phyloP scores from a whole-genome alignment of 2,888 invertebrate species.

The Cheilosia grossa region DNA sequence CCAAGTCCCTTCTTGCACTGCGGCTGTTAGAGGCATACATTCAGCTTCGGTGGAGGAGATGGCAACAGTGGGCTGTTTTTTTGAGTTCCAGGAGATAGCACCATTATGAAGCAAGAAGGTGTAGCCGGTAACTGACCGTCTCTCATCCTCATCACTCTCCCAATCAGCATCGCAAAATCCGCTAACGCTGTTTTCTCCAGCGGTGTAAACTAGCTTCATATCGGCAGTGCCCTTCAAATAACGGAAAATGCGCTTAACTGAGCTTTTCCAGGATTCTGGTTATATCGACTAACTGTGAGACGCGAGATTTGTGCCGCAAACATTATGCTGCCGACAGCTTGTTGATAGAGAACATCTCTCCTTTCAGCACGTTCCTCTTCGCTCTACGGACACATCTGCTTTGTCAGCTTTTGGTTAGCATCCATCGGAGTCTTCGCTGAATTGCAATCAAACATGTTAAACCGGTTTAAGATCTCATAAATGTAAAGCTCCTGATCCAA shows the following conservation, averaged over 20 bases:
- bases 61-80: conserved; percentile 16
- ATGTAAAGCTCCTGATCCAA: not conserved
- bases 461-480: not conserved
- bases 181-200: too few relatives aligned
- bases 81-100: not conserved
- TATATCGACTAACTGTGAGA: too few relatives aligned
- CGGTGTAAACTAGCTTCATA: not conserved
- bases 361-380: too few relatives aligned
- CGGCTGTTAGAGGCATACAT: not conserved
- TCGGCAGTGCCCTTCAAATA: not conserved
- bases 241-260: not conserved
- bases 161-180: conserved; percentile 8
- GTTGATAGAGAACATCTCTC: too few relatives aligned
- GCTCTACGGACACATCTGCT: too few relatives aligned
- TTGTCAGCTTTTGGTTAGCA: too few relatives aligned
- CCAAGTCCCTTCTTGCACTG: not conserved
- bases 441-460: not conserved
- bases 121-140: conserved; percentile 3
- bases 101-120: not conserved
- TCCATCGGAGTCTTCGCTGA: too few relatives aligned
- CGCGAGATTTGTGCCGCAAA: too few relatives aligned
- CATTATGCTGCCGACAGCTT: too few relatives aligned
- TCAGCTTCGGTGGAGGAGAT: conserved; percentile 6
- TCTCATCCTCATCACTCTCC: not conserved
- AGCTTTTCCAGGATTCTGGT: not conserved